Conservation (phyloP, 2,888 invertebrate genomes). For the Agonopterix alstromeriana region DNA sequence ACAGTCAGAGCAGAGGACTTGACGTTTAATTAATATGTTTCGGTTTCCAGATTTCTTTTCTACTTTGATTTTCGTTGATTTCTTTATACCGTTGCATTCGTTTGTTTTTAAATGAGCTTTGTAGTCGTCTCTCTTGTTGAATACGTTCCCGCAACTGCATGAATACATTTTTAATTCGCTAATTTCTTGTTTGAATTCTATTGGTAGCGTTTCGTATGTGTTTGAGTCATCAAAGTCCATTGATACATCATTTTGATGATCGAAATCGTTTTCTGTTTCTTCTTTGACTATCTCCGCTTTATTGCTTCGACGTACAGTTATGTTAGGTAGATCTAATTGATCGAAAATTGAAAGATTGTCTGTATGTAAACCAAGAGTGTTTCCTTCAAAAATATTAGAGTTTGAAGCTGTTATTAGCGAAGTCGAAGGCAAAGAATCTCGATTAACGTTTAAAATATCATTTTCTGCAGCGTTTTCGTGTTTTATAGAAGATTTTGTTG, state of each 20-base stretch:
- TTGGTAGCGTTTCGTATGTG: conserved; percentile 6
- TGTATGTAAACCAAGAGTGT: background rate
- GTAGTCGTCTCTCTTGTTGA: conserved; percentile 16
- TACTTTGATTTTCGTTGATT: conserved; percentile 11
- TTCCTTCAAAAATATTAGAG: background rate
- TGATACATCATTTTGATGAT: conserved; percentile 1
- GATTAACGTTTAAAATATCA: conserved; percentile 2
- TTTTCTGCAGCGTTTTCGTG: background rate
- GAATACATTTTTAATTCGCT: conserved; percentile 8
- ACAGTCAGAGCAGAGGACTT: conserved; percentile 20
- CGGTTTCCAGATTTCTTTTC: conserved; percentile 7
- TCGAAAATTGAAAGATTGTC: background rate
- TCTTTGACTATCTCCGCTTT: conserved; percentile 3
- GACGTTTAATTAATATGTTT: conserved; percentile 11
- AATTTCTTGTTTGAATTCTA: conserved; percentile 10
- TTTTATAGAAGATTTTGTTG: conserved; percentile 4
- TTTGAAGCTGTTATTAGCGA: background rate
- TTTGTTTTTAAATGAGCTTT: conserved; percentile 21
- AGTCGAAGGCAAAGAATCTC: background rate
- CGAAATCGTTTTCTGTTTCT: conserved; percentile 8
- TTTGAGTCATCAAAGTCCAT: conserved; percentile 18
- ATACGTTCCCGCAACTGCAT: conserved; percentile 18
- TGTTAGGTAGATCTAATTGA: background rate
- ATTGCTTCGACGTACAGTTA: background rate
- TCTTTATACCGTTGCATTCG: conserved; percentile 18